Conservation (phyloP, 2,888 invertebrate species). For the Uropetala carovei region DNA sequence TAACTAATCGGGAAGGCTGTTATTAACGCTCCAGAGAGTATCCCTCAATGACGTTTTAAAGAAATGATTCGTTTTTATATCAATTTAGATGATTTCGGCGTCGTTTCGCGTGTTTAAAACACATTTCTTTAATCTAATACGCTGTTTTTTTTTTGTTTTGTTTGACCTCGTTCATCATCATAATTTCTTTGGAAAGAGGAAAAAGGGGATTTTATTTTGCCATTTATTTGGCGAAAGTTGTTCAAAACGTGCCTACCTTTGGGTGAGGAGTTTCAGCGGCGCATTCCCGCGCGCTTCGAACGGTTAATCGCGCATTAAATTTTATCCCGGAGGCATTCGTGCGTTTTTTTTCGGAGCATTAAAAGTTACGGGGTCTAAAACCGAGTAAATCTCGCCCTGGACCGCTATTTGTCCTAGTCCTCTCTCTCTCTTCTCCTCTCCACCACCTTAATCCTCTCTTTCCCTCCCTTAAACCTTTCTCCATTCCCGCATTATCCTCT, state of each 20-base stretch:
- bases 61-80: no score
- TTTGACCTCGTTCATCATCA: not conserved
- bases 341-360: constrained; percentile 33
- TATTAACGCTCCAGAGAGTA: not conserved
- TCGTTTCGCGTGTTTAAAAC: no score
- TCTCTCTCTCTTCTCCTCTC: not conserved
- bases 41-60: no score
- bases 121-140: no score
- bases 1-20: not conserved
- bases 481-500: not conserved
- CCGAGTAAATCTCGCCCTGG: constrained; percentile 23
- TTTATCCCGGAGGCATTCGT: constrained; percentile 23
- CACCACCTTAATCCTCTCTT: not conserved
- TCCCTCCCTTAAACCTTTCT: constrained; percentile 4
- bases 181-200: not conserved
- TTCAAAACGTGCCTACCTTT: no score
- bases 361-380: constrained; percentile 38
- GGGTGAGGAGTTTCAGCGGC: not conserved
- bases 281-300: not conserved
- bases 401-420: constrained; percentile 6
- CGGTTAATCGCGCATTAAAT: constrained; percentile 42
- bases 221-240: no score
- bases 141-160: not conserved
- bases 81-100: no score
- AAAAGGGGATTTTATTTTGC: not conserved